Evolutionary conservation across 1,140 invertebrate species (phyloP).

Genomic region (Bombus superbus): DNA sequence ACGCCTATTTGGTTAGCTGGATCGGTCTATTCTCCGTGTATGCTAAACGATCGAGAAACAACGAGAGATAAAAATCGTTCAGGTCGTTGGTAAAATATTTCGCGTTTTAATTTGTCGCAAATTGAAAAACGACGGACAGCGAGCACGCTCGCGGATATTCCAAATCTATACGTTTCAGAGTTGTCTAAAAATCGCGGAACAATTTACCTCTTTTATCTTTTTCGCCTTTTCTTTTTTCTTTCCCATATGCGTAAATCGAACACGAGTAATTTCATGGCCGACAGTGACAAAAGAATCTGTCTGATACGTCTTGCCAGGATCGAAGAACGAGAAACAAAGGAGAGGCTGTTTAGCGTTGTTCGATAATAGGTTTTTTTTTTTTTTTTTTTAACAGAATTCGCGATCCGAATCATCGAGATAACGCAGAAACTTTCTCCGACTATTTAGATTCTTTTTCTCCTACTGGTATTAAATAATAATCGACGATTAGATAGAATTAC

Average conservation of each 20-base stretch:
- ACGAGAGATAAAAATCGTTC: neutral
- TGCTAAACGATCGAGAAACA: neutral
- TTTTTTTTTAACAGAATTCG: neutral
- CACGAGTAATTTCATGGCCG: neutral
- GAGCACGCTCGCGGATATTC: neutral
- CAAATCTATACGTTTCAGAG: neutral
- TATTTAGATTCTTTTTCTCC: neutral
- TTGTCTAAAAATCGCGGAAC: neutral
- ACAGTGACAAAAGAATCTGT: neutral
- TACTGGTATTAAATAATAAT: conserved; percentile 4
- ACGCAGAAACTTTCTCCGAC: neutral
- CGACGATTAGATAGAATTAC: conserved; percentile 5
- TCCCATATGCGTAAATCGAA: neutral
- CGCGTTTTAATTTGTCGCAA: neutral
- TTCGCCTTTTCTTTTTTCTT: neutral
- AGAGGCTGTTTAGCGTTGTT: neutral
- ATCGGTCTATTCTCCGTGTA: neutral
- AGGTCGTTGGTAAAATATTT: too few relatives aligned
- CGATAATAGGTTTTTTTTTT: too few relatives aligned
- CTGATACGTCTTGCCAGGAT: neutral
- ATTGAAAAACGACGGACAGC: neutral
- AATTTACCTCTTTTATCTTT: neutral
- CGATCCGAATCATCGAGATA: too few relatives aligned
- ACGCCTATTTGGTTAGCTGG: neutral
- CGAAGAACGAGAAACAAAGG: neutral